Evolutionary conservation across 2,797 vertebrate species (phyloP).

Genomic region (Scomberomorus guttatus): DNA sequence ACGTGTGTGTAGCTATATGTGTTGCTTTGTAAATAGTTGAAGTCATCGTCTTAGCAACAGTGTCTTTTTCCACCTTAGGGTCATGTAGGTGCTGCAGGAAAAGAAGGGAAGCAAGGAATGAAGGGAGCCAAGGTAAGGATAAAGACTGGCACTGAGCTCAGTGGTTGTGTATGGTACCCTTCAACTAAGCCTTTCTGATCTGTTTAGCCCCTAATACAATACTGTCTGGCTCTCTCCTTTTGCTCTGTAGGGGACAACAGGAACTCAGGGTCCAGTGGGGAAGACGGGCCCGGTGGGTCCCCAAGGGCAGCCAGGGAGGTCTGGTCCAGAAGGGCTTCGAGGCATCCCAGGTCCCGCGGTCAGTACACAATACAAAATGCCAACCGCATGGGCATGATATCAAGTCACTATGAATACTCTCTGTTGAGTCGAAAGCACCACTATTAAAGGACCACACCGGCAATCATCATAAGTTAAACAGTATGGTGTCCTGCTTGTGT

Average conservation of each 20-base stretch:
- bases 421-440: neutral
- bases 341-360: conserved; percentile 94
- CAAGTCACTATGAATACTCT: neutral
- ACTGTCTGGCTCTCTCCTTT: neutral
- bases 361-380: conserved; percentile 72
- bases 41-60: neutral
- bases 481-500: neutral
- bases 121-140: conserved; percentile 89
- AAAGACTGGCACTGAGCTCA: neutral
- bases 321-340: conserved; percentile 89
- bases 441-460: neutral
- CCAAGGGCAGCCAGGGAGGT: conserved; percentile 89
- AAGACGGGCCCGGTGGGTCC: conserved; percentile 90
- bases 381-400: neutral
- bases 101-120: conserved; percentile 89
- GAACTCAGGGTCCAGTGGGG: conserved; percentile 86
- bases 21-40: neutral
- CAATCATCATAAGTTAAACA: neutral
- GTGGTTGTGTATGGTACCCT: neutral
- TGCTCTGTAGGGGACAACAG: conserved; percentile 85
- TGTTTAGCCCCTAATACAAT: neutral
- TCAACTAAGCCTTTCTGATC: neutral
- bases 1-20: neutral
- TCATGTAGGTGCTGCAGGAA: conserved; percentile 84
- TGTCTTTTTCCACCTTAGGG: conserved; percentile 79